Percentiles rank a stretch among this genome's conserved stretches.
These are phyloP conservation scores for Brachymystax lenok DNA, from an alignment of 2,797 vertebrate species.

Conservation along the genomic window DNA sequence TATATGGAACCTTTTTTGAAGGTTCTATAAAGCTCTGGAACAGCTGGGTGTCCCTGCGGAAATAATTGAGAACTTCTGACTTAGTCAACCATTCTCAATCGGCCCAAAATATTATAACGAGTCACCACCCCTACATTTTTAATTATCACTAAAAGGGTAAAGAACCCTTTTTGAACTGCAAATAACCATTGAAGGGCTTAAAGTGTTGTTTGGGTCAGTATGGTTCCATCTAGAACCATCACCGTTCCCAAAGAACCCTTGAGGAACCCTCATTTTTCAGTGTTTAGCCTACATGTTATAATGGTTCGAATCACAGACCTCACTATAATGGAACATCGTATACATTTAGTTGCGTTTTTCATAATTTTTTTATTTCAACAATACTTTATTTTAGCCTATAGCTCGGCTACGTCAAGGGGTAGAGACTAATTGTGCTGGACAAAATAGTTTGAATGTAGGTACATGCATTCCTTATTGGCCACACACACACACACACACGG, in stretches of 20 bases:
- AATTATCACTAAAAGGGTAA: no score
- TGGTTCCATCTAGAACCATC: no score
- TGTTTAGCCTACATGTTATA: constrained; percentile 1
- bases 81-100: no score
- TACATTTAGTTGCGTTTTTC: not conserved
- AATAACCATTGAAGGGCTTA: no score
- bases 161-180: no score
- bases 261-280: not conserved
- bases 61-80: no score
- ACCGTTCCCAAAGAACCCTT: not conserved
- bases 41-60: no score
- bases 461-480: not conserved
- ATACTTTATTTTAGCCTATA: not conserved
- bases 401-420: not conserved
- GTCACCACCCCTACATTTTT: no score
- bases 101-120: no score
- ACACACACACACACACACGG: constrained; percentile 5
- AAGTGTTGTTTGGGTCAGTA: not conserved
- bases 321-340: not conserved
- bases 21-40: no score
- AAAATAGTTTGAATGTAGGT: not conserved
- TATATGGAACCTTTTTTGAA: no score
- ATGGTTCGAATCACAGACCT: not conserved
- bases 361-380: not conserved
- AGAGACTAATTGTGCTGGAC: not conserved